These are phyloP conservation scores for Danaus plexippus DNA, from an alignment of 1,140 invertebrate species.

Conservation along the genomic window DNA sequence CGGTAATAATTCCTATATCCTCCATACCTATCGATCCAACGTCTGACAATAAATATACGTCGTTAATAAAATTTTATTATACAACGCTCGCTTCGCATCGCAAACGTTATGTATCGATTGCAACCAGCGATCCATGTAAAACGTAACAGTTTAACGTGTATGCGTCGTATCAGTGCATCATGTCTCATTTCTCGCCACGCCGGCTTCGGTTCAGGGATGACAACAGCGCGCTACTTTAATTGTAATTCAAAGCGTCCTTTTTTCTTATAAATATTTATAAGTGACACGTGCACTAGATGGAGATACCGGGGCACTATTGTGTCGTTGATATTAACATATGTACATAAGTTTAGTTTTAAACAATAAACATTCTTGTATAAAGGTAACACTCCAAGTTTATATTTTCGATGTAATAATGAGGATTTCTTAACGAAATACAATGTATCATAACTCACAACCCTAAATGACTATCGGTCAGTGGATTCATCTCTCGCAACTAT, in stretches of 20 bases:
- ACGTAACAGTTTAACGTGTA: constrained; percentile 29
- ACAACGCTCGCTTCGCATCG: constrained; percentile 13
- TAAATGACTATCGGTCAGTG: no score
- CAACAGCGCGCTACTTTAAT: constrained; percentile 5
- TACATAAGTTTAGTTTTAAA: no score
- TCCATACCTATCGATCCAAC: no score
- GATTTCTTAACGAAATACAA: no score
- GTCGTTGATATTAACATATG: neutral
- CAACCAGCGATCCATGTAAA: constrained; percentile 30
- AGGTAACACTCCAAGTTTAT: no score
- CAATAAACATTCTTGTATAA: no score
- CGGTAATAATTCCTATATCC: no score
- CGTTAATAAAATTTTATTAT: constrained; percentile 2
- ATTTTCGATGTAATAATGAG: no score
- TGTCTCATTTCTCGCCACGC: constrained; percentile 8
- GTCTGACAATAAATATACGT: no score
- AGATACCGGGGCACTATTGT: neutral
- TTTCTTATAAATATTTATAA: constrained; percentile 17
- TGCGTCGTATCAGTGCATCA: constrained; percentile 16
- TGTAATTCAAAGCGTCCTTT: constrained; percentile 14
- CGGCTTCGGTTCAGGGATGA: constrained; percentile 4
- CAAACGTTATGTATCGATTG: neutral
- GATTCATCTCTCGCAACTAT: no score
- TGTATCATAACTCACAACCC: no score
- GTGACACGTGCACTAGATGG: constrained; percentile 9